Base-by-base conservation (phyloP, 2,113 vertebrate species). In the Hemibagrus wyckioides region DNA sequence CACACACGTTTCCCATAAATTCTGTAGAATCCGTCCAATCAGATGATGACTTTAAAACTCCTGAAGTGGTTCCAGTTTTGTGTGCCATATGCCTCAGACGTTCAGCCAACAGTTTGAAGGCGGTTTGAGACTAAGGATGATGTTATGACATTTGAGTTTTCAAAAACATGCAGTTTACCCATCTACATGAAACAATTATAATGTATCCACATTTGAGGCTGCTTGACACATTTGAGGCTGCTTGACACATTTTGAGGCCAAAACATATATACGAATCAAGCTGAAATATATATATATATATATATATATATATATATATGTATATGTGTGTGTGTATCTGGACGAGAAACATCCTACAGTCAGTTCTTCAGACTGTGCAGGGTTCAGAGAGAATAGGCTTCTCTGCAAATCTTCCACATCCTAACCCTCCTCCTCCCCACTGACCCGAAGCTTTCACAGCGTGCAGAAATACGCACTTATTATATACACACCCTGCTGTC, bases 401-500 rank as follows among this genome's bases (percentile, higher is more conserved):
- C 57, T 77, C 63, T 83, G 23, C 52, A 80, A 86, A 90, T 89
- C 79, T 77, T 86, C 86, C 82, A 82, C 28, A 69, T 86, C 85
- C 79, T 71, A 81, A 36, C 36, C 21, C 75, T 25, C 63, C 85
- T 44, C 36, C 85, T 36, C 39, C 41, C 71, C 30, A 44, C 28
- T 87, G 33, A 90, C 80, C 79, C 54, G 19, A 30, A 87, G 33
- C 56, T 71, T 85, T 50, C 71, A 87, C 83, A 76, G 69, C 44
- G 2, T 84, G 86, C 7, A 86, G 65, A 79, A 85, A 87, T 83
- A 87, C 69, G 76, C 83, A 83, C 80, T 65, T 86, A 39, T 85
- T 85, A 87, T 67, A 89, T 89, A 90, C 86, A 83, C 85, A 83
- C 88, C 71, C 56, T 23, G 65, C 52, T 80, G 83, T 80, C 88